Base-by-base conservation (phyloP, 2,888 invertebrate genomes). In the Spodoptera exigua region DNA sequence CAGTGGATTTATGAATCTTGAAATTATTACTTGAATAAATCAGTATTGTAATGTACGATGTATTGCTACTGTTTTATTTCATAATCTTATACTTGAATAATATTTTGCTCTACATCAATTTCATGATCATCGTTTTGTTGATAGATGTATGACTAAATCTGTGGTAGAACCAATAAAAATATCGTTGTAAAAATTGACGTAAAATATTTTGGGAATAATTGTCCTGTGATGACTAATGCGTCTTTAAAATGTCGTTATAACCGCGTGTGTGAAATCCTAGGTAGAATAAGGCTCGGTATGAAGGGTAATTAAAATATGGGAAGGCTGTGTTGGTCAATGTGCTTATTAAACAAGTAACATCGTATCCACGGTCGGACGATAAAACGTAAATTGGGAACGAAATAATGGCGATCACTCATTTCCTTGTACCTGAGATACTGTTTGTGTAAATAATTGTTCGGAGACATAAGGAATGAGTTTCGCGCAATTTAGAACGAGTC, bases 361-460 rank as follows among this genome's bases (percentile, higher is more conserved):
- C 17, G 46, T 49, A 71, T 74, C 74, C 74, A 74, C 74, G 11
- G 75, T 70, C 72, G 74, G 74, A 72, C 63, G 46, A 18, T 34
- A 37, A 49, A 44, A 59, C 57, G 14, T 44, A 39, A 40, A 44
- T 53, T 45, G 37, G 34, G 37, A 52, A 52, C 13, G 46, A 43
- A 59, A 66, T 53, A 71, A 52, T 27, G 27, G 27, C 60, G 74
- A 55, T 55, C n/a, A 39, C 21, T 35, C 2, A 10, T 40, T 44
- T 41, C 7, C 39, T 41, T 56, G 13, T 39, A 21, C 21, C n/a
- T n/a, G 39, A 34, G 63, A 47, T 56, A 52, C 2, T 35, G 13
- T 57, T 59, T 27, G 48, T 71, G 69, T 74, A 71, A 37, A 74
- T 65, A 74, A 47, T 34, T 35, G 34, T 39, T n/a, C 48, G 21